A percentile compares a stretch with the other conserved stretches of the same genome.
These are phyloP conservation scores for Sminthurides bifidus DNA, from an alignment of 1,140 invertebrate species.

Conservation along the genomic window DNA sequence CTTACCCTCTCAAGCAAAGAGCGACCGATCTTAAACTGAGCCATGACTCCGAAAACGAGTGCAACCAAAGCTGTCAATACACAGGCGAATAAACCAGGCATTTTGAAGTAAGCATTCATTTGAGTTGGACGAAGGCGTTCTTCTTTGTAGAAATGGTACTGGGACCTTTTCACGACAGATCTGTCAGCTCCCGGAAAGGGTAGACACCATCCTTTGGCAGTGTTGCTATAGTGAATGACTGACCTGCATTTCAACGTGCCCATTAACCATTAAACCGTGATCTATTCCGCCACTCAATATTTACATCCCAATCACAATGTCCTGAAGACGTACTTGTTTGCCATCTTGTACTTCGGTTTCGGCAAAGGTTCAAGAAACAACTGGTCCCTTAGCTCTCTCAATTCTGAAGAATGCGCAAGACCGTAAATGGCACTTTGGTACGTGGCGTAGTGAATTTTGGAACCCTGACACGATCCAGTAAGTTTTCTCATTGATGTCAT, in stretches of 20 bases:
- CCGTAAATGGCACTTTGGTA: constrained; percentile 70
- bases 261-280: too few relatives aligned
- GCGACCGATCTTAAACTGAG: constrained; percentile 50
- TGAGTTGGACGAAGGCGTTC: constrained; percentile 59
- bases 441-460: constrained; percentile 58
- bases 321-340: background rate
- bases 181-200: constrained; percentile 65
- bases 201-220: constrained; percentile 9
- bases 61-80: constrained; percentile 45
- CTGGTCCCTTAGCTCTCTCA: constrained; percentile 48
- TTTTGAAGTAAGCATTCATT: constrained; percentile 49
- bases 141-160: constrained; percentile 55
- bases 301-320: background rate
- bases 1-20: constrained; percentile 51
- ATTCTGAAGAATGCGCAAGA: constrained; percentile 49
- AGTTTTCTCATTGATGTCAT: background rate
- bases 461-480: constrained; percentile 31
- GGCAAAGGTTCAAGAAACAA: constrained; percentile 54
- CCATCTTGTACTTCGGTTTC: constrained; percentile 38
- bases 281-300: too few relatives aligned
- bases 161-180: constrained; percentile 61
- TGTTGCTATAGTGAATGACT: constrained; percentile 6
- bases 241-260: constrained; percentile 1
- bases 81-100: constrained; percentile 38
- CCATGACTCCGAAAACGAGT: constrained; percentile 50